Percentiles rank a stretch among this genome's conserved stretches.
These are phyloP conservation scores for Nesogale talazaci DNA, from an alignment of 2,113 vertebrate species.

Conservation along the genomic window DNA sequence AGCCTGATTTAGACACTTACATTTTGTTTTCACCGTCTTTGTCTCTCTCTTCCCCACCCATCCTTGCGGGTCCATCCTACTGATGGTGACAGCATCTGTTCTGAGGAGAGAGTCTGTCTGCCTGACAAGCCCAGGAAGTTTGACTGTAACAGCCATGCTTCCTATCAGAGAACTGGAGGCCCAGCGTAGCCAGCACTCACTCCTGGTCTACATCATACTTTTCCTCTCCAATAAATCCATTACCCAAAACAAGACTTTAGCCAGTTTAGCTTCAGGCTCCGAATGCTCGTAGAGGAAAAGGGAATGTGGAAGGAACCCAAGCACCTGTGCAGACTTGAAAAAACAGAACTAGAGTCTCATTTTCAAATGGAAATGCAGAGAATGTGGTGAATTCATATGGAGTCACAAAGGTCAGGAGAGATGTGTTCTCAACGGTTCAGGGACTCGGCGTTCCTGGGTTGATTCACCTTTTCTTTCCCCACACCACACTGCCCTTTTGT, in stretches of 20 bases:
- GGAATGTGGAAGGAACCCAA: background rate
- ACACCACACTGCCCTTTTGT: background rate
- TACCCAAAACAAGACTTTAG: background rate
- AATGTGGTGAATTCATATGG: background rate
- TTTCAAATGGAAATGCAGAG: background rate
- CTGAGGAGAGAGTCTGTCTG: background rate
- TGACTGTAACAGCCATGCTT: background rate
- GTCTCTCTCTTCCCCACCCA: background rate
- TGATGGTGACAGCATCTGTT: background rate
- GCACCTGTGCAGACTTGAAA: no score
- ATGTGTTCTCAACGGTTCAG: background rate
- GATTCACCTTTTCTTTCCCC: background rate
- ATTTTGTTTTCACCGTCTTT: background rate
- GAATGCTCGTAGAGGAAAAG: background rate
- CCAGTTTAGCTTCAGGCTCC: background rate
- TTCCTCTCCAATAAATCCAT: background rate
- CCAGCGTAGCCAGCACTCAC: background rate
- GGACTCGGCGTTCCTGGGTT: background rate
- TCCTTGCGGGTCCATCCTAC: accelerated
- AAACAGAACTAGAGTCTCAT: background rate
- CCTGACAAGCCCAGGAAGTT: accelerated
- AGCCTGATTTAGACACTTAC: background rate
- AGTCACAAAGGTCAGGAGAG: background rate
- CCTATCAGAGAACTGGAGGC: background rate
- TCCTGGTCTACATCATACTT: background rate